phyloP scores from a whole-genome alignment of 2,888 invertebrate species.

The Metopia argyrocephala region DNA sequence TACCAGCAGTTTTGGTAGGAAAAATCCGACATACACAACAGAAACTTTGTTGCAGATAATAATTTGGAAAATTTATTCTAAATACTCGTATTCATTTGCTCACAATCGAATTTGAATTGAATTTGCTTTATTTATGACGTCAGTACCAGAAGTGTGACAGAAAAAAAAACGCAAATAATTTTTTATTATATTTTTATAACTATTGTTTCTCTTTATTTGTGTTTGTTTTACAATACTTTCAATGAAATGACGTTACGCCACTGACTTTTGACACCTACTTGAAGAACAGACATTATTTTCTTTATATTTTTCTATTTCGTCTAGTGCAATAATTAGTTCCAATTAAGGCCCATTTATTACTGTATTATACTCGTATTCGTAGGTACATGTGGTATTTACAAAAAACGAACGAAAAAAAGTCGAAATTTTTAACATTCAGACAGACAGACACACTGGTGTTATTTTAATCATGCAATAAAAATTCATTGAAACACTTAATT shows the following conservation, averaged over 20 bases:
- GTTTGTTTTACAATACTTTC: neutral
- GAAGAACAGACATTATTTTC: slow-evolving; percentile 13
- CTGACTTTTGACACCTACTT: slow-evolving; percentile 49
- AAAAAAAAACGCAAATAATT: no score
- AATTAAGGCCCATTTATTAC: slow-evolving; percentile 50
- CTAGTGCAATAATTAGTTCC: slow-evolving; percentile 46
- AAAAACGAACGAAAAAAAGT: neutral
- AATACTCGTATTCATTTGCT: no score
- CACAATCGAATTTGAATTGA: no score
- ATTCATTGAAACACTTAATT: slow-evolving; percentile 48
- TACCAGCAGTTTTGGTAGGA: no score
- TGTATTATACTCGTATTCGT: no score
- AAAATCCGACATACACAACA: no score
- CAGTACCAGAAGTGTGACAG: no score
- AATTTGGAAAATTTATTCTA: no score
- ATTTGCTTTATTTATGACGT: no score
- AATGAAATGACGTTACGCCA: neutral
- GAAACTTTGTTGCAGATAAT: no score
- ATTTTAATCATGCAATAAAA: slow-evolving; percentile 52
- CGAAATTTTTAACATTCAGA: slow-evolving; percentile 2
- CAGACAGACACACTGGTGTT: neutral
- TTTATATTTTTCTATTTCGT: slow-evolving; percentile 30
- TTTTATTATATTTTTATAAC: no score
- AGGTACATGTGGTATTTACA: neutral
- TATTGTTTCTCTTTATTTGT: no score